A percentile compares a stretch with the other conserved stretches of the same genome.
Evolutionary conservation across 2,888 invertebrate genomes (phyloP).

Genomic region (Cosmia pyralina): DNA sequence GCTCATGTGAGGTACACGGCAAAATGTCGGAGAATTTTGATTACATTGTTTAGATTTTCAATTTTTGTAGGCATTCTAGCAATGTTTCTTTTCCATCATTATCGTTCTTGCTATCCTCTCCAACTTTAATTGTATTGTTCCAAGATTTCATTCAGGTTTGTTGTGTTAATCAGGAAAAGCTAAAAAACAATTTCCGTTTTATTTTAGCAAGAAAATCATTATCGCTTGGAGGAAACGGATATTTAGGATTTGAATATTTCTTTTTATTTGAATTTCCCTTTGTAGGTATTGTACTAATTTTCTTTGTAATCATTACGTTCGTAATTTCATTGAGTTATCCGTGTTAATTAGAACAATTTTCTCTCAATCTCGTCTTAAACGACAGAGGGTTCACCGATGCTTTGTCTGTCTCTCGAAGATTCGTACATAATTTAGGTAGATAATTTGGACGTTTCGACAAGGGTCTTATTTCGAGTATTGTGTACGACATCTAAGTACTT

Average conservation of each 20-base stretch:
- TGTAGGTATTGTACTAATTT: slow-evolving; percentile 56
- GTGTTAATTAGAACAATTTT: slow-evolving; percentile 62
- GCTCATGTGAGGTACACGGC: slow-evolving; percentile 23
- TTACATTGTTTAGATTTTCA: slow-evolving; percentile 40
- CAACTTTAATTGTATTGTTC: slow-evolving; percentile 27
- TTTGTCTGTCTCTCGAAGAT: slow-evolving; percentile 52
- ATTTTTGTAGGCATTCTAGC: slow-evolving; percentile 38
- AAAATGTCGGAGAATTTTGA: slow-evolving; percentile 44
- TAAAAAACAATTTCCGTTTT: slow-evolving; percentile 32
- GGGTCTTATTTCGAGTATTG: slow-evolving; percentile 50
- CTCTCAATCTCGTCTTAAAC: slow-evolving; percentile 55
- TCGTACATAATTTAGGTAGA: slow-evolving; percentile 50
- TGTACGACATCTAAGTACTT: slow-evolving; percentile 45
- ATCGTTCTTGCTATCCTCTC: slow-evolving; percentile 31
- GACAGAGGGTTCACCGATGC: slow-evolving; percentile 52
- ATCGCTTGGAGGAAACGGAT: slow-evolving; percentile 26
- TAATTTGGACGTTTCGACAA: slow-evolving; percentile 54
- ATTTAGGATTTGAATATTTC: slow-evolving; percentile 49
- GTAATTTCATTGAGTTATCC: slow-evolving; percentile 57
- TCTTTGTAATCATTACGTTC: slow-evolving; percentile 59
- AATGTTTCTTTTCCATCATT: slow-evolving; percentile 34
- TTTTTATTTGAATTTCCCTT: slow-evolving; percentile 45
- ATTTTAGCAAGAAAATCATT: slow-evolving; percentile 42
- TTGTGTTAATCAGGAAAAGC: slow-evolving; percentile 47
- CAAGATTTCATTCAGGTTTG: slow-evolving; percentile 32